Evolutionary conservation across 37 sponge, comb jelly and placozoan genomes (phyloP), one percentile per base, ranked within the genome.

Genomic region (Lycopodina hypogea): DNA sequence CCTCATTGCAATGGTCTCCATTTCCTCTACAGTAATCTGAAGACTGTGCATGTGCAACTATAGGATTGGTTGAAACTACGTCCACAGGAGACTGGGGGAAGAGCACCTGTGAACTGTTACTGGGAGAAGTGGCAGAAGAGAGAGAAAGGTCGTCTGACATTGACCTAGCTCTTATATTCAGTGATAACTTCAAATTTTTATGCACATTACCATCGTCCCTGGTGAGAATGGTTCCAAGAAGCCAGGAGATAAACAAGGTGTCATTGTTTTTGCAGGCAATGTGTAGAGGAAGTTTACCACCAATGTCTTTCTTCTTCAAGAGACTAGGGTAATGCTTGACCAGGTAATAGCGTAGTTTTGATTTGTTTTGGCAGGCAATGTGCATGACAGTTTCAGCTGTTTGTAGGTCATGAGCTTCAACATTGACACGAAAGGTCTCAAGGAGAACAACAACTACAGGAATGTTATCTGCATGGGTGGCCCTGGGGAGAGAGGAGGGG

Each of bases 201-300:
- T 63, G 50, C 21, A 63, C 18, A 22, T 40, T 40, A 3, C 18
- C 9, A 14, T 30, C 64, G 1, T 68, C 73, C 42, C 28, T 45
- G 30, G 33, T 39, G 34, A 84, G 57, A 29, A 84, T 78, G 19
- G 55, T 65, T 14, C 72, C 48, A 42, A 92, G 87, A 15, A 92
- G 82, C 88, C 88, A 92, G 12, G 72, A 37, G 26, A 92, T 26
- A 51, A 81, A 92, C 68, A 58, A 72, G 17, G 65, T 40, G 75
- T 92, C 93, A 39, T 84, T 87, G 0, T 78, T 72, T 26, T 36
- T 29, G 63, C 89, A 92, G 11, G 85, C 88, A 22, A 77, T 12
- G 56, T 87, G 85, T 29, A 92, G 83, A 1, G 93, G 85, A 0
- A 50, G 39, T 18, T 9, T 29, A 8, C 89, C 85, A 4, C 59